These are phyloP conservation scores for Labroides dimidiatus DNA, from an alignment of 2,797 vertebrate genomes.

Conservation along the genomic window DNA sequence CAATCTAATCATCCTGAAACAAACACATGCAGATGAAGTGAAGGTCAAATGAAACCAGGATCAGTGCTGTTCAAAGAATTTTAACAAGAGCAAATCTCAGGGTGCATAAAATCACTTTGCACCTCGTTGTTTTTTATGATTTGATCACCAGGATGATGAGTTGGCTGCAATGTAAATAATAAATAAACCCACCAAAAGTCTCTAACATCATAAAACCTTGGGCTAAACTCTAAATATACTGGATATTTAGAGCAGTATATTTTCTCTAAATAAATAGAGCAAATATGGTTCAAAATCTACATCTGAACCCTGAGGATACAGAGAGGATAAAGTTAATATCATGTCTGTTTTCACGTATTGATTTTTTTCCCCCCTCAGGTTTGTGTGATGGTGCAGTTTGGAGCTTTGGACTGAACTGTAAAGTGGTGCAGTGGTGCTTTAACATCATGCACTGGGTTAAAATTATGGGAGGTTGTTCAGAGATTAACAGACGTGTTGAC, in stretches of 20 bases:
- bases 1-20: background rate
- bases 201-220: background rate
- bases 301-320: background rate
- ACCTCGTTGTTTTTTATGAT: too few relatives aligned
- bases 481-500: background rate
- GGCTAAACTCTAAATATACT: background rate
- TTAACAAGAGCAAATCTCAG: too few relatives aligned
- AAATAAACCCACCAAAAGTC: too few relatives aligned
- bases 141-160: background rate
- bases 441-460: too few relatives aligned
- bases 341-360: background rate
- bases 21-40: background rate
- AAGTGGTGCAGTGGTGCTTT: too few relatives aligned
- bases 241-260: too few relatives aligned
- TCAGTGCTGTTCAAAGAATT: too few relatives aligned
- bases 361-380: background rate
- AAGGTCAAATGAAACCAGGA: background rate
- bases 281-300: background rate
- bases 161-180: background rate
- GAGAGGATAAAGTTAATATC: background rate
- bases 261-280: too few relatives aligned
- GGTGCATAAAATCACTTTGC: background rate
- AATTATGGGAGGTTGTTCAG: background rate
- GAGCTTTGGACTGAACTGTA: too few relatives aligned
- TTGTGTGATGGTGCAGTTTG: background rate